These are phyloP conservation scores for Eulemur mongoz DNA, from an alignment of 2,797 vertebrate species.

Conservation along the genomic window DNA sequence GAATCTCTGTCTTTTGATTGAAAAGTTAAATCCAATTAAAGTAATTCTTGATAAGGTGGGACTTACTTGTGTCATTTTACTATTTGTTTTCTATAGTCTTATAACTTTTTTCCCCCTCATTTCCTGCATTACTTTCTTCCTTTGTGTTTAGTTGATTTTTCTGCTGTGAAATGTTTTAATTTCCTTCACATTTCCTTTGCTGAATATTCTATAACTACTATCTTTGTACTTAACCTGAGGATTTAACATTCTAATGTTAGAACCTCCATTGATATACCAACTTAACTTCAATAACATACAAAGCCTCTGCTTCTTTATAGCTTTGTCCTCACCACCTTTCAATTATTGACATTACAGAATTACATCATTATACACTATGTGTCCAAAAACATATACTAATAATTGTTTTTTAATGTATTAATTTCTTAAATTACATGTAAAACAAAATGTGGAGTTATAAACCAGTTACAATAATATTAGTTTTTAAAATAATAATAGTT, in stretches of 20 bases:
- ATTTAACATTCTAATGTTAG: neutral
- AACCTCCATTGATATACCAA: neutral
- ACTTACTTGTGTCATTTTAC: neutral
- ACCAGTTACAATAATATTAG: neutral
- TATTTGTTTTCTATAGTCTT: neutral
- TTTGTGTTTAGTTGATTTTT: neutral
- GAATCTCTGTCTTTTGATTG: neutral
- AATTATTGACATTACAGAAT: neutral
- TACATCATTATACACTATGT: neutral
- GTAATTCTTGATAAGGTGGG: neutral
- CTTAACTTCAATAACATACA: neutral
- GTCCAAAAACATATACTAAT: neutral
- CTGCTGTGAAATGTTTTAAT: neutral
- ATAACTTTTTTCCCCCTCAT: neutral
- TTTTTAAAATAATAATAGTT: neutral
- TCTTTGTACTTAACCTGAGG: neutral
- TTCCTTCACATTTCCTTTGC: neutral
- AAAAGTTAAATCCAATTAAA: neutral
- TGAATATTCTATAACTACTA: neutral
- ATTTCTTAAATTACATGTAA: neutral
- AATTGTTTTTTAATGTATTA: neutral
- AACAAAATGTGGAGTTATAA: neutral
- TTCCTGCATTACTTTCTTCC: neutral
- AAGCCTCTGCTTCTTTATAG: neutral
- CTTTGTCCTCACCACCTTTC: neutral